Evolutionary conservation across 2,113 vertebrate species (phyloP).

Genomic region (Columbina picui): DNA sequence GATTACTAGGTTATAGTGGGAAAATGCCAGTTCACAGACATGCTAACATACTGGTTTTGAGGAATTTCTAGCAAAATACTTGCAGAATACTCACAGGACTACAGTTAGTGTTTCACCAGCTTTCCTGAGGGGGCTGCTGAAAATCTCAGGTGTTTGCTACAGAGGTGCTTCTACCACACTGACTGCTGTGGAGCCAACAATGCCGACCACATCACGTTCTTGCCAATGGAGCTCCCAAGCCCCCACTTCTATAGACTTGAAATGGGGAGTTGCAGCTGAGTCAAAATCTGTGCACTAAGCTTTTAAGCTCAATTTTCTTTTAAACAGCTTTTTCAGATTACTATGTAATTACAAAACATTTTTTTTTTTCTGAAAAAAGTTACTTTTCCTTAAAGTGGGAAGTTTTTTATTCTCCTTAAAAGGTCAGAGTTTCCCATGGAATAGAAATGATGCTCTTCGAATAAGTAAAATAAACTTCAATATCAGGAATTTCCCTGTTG

Average conservation of each 20-base stretch:
- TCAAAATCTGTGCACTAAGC: not conserved
- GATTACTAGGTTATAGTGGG: not conserved
- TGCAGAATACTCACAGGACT: not conserved
- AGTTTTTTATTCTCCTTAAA: not conserved
- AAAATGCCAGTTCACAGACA: not conserved
- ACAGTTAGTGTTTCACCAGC: not conserved
- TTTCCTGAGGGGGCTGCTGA: not conserved
- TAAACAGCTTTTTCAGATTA: not conserved
- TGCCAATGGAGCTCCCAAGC: not conserved
- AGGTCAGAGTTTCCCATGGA: not conserved
- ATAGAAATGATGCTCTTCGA: not conserved
- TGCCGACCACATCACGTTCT: fast-evolving
- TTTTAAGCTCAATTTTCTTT: not conserved
- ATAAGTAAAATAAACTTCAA: not conserved
- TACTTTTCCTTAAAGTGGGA: not conserved
- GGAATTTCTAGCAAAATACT: not conserved
- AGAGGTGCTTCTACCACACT: not conserved
- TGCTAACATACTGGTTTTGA: not conserved
- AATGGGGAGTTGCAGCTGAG: not conserved
- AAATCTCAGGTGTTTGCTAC: not conserved
- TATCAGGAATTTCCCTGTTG: not conserved
- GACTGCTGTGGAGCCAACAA: fast-evolving
- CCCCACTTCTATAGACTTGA: not conserved
- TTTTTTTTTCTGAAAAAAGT: not conserved
- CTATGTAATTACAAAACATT: not conserved